These are phyloP conservation scores for Drosophila carrolli DNA, from an alignment of 1,140 invertebrate genomes.

Conservation along the genomic window DNA sequence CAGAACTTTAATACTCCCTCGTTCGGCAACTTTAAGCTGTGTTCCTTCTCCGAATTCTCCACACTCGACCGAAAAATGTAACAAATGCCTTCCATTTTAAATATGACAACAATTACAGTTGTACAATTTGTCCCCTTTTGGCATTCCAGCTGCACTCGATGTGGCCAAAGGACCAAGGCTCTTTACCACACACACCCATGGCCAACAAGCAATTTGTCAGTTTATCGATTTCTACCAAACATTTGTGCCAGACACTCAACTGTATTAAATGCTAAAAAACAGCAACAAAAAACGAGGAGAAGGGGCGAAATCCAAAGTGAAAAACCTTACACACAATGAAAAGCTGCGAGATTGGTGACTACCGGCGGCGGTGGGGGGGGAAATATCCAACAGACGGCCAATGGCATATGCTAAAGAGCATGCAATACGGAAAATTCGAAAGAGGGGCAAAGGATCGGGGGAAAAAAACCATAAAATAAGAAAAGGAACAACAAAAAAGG, in stretches of 20 bases:
- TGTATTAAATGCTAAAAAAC: slow-evolving; percentile 83
- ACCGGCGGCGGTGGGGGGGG: slow-evolving; percentile 1
- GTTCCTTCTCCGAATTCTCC: background rate
- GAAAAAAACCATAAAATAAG: slow-evolving; percentile 52
- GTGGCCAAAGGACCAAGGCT: slow-evolving; percentile 59
- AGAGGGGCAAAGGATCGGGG: slow-evolving; percentile 34
- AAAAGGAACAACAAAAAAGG: slow-evolving; percentile 28
- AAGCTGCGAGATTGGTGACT: slow-evolving; percentile 60
- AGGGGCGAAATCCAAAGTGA: slow-evolving; percentile 62
- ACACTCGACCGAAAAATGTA: slow-evolving; percentile 51
- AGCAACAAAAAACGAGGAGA: slow-evolving; percentile 54
- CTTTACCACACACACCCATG: slow-evolving; percentile 59
- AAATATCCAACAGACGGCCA: slow-evolving; percentile 59
- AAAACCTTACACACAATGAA: slow-evolving; percentile 82
- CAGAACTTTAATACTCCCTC: slow-evolving; percentile 13
- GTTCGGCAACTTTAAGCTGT: slow-evolving; percentile 8
- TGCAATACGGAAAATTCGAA: slow-evolving; percentile 76
- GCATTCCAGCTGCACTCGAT: slow-evolving; percentile 63
- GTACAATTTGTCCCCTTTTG: slow-evolving; percentile 79
- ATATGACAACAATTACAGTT: slow-evolving; percentile 82
- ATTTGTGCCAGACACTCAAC: slow-evolving; percentile 83
- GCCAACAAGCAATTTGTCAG: slow-evolving; percentile 82
- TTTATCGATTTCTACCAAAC: slow-evolving; percentile 83
- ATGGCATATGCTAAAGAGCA: slow-evolving; percentile 82
- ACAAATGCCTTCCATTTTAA: slow-evolving; percentile 80